Conservation (phyloP, 2,888 invertebrate genomes). For the Lepidocyrtinus sp. region DNA sequence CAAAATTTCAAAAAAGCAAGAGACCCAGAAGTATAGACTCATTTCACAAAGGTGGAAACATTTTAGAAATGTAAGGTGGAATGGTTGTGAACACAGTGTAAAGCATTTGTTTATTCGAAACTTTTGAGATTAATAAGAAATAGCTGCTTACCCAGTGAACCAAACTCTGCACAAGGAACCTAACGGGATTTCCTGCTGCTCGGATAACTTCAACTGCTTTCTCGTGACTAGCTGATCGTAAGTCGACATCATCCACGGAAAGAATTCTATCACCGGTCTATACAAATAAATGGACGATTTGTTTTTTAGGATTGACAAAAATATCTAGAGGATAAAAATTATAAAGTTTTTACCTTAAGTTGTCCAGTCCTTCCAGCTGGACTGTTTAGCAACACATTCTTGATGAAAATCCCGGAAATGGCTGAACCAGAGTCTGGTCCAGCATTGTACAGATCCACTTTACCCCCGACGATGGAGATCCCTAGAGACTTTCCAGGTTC, state of each 20-base stretch:
- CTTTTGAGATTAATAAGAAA: background rate
- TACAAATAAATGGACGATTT: slow-evolving; percentile 70
- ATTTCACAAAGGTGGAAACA: background rate
- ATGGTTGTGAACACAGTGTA: too few relatives aligned
- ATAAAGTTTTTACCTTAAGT: slow-evolving; percentile 78
- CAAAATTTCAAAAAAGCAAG: slow-evolving; percentile 17
- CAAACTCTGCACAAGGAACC: slow-evolving; percentile 90
- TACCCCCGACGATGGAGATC: slow-evolving; percentile 97
- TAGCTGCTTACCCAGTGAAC: slow-evolving; percentile 80
- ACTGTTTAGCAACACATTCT: slow-evolving; percentile 92
- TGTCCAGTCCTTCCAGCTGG: slow-evolving; percentile 94
- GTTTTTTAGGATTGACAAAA: too few relatives aligned
- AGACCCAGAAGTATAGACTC: slow-evolving; percentile 1
- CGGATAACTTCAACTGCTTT: slow-evolving; percentile 95
- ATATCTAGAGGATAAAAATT: slow-evolving; percentile 6
- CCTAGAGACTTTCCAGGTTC: slow-evolving; percentile 88
- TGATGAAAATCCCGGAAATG: slow-evolving; percentile 97
- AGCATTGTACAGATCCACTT: slow-evolving; percentile 85
- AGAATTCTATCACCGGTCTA: slow-evolving; percentile 91
- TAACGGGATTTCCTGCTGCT: slow-evolving; percentile 89
- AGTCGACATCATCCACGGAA: slow-evolving; percentile 92
- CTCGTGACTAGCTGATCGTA: slow-evolving; percentile 93
- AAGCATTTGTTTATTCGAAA: background rate
- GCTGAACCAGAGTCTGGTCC: slow-evolving; percentile 80
- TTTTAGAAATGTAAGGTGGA: too few relatives aligned